Evolutionary conservation across 2,797 vertebrate species (phyloP).

Genomic region (Macropodus opercularis): DNA sequence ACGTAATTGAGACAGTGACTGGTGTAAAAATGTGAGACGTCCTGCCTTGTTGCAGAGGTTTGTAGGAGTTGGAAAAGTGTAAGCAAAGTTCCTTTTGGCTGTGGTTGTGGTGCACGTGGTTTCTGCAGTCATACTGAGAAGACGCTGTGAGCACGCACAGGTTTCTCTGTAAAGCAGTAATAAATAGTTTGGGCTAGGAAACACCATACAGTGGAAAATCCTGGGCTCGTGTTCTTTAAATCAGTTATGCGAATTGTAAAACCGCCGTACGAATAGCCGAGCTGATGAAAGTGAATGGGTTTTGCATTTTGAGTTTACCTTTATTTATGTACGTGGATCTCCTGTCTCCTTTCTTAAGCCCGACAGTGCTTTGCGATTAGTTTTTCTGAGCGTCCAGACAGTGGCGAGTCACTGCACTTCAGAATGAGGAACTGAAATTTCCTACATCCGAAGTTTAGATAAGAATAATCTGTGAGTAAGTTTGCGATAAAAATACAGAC

Average conservation of each 20-base stretch:
- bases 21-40: background rate
- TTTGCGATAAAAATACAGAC: conserved; percentile 3
- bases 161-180: background rate
- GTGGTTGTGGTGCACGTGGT: conserved; percentile 7
- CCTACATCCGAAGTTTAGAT: conserved; percentile 4
- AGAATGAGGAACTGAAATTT: conserved; percentile 23
- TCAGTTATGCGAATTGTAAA: background rate
- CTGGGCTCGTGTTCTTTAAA: background rate
- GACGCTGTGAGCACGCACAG: background rate
- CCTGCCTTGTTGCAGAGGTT: background rate
- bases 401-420: conserved; percentile 37
- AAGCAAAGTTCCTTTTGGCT: background rate
- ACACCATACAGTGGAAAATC: conserved; percentile 6
- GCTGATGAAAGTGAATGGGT: background rate
- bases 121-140: conserved; percentile 28
- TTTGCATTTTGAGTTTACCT: background rate
- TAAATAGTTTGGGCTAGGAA: conserved; percentile 2
- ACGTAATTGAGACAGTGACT: background rate
- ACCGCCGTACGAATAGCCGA: background rate
- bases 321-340: background rate
- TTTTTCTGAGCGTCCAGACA: background rate
- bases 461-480: conserved; percentile 23
- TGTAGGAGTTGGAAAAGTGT: conserved; percentile 21
- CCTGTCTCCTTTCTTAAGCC: background rate
- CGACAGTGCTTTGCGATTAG: background rate